Evolutionary conservation across 1,140 invertebrate genomes (phyloP).

Genomic region (Bombus pyrosoma): DNA sequence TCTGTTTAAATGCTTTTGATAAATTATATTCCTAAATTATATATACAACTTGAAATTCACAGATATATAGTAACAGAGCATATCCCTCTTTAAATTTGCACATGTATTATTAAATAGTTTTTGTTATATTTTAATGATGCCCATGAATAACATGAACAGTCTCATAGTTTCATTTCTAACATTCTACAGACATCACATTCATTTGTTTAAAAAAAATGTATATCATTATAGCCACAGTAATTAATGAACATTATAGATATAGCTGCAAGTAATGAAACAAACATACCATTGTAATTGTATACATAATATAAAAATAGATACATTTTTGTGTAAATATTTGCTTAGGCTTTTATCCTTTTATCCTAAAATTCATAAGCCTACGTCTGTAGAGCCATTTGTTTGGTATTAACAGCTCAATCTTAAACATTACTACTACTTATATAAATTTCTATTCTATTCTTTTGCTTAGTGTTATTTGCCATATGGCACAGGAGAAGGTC

Average conservation of each 20-base stretch:
- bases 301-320: conserved; percentile 73
- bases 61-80: not conserved
- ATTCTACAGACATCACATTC: conserved; percentile 8
- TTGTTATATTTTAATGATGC: conserved; percentile 15
- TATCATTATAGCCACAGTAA: conserved; percentile 71
- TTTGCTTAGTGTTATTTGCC: conserved; percentile 83
- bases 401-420: conserved; percentile 6
- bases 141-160: conserved; percentile 20
- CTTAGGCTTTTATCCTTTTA: conserved; percentile 5
- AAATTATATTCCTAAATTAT: not conserved
- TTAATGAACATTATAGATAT: conserved; percentile 70
- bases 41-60: conserved; percentile 1
- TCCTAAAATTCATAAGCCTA: not conserved
- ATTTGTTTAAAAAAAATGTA: conserved; percentile 53
- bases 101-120: conserved; percentile 20
- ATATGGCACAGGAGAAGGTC: conserved; percentile 83
- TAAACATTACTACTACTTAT: conserved; percentile 30
- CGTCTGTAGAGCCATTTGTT: not conserved
- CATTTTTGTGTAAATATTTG: conserved; percentile 56
- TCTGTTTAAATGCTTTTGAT: not conserved
- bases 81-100: not conserved
- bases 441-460: conserved; percentile 31
- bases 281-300: conserved; percentile 71
- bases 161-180: conserved; percentile 11
- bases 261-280: conserved; percentile 64